Evolutionary conservation across 2,113 vertebrate genomes (phyloP), one percentile per base, ranked within the genome.

Genomic region (Semicossyphus pulcher): DNA sequence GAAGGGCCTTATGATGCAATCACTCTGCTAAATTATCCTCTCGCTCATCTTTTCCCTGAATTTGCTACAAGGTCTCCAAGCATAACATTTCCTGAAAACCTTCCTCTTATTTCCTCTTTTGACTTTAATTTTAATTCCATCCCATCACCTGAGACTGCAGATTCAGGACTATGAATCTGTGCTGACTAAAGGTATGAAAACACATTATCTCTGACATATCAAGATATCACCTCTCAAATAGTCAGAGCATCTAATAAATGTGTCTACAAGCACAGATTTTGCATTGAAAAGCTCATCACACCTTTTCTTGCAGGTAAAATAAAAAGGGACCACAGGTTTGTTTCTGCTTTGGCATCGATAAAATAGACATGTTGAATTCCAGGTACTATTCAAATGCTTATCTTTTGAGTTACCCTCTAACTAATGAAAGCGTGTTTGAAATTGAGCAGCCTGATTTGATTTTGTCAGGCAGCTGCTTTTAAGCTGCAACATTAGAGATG

Each of bases 221-320:
- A 5, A 7, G 1, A n/a, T n/a, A 8, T 58, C 44, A 25, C 18
- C 57, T 58, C 37, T 41, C 9, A 76, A 81, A 71, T 20, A 72
- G 61, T 11, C 18, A 21, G 9, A 65, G 32, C 26, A 26, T 26
- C 45, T 36, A 18, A 11, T 28, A 28, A 15, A 48, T 26, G 51
- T 23, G 36, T 37, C 44, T 51, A 57, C 51, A 65, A 42, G 32
- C n/a, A 8, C 15, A 36, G 51, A 71, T 34, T 28, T 44, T 34
- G 10, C 14, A n/a, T 10, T 10, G 29, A 6, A 28, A 4, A 28
- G 25, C 16, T 41, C 16, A 20, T 44, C 10, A n/a, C 21, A 21
- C 0, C 5, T 57, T 26, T n/a, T 34, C 20, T 15, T 26, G 12
- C 25, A 65, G 21, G n/a, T 37, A n/a, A n/a, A n/a, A n/a, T n/a